Conservation (phyloP, 2,888 invertebrate genomes). For the Lacanobia oleracea region DNA sequence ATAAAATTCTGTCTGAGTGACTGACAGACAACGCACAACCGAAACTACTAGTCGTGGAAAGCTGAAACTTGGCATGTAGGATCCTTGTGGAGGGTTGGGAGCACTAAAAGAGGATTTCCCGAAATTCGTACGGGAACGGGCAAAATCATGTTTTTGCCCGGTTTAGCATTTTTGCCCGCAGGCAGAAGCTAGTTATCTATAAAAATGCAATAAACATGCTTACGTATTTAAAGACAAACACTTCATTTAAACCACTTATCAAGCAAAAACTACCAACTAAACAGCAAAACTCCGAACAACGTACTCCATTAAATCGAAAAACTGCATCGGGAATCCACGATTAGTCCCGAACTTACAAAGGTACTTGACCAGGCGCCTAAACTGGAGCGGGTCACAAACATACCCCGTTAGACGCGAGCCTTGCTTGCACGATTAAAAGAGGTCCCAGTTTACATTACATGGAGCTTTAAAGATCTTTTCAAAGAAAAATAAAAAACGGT, state of each 20-base stretch:
- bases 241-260: background rate
- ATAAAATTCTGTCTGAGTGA: no score
- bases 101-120: no score
- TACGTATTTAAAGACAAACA: background rate
- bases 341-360: slow-evolving; percentile 36
- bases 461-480: slow-evolving; percentile 46
- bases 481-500: slow-evolving; percentile 13
- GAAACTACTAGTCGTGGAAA: no score
- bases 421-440: slow-evolving; percentile 62
- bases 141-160: no score
- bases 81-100: no score
- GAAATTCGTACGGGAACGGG: no score
- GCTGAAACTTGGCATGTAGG: no score
- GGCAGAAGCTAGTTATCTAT: no score
- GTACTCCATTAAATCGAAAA: slow-evolving; percentile 29
- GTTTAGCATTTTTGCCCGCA: no score
- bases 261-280: background rate
- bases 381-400: slow-evolving; percentile 59
- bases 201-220: no score
- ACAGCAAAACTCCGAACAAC: background rate
- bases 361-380: slow-evolving; percentile 62
- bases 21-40: no score
- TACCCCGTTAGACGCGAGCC: slow-evolving; percentile 41
- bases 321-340: slow-evolving; percentile 13
- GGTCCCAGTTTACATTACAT: slow-evolving; percentile 57